These are phyloP conservation scores for Callipepla californica DNA, from an alignment of 2,113 vertebrate genomes.

Conservation along the genomic window DNA sequence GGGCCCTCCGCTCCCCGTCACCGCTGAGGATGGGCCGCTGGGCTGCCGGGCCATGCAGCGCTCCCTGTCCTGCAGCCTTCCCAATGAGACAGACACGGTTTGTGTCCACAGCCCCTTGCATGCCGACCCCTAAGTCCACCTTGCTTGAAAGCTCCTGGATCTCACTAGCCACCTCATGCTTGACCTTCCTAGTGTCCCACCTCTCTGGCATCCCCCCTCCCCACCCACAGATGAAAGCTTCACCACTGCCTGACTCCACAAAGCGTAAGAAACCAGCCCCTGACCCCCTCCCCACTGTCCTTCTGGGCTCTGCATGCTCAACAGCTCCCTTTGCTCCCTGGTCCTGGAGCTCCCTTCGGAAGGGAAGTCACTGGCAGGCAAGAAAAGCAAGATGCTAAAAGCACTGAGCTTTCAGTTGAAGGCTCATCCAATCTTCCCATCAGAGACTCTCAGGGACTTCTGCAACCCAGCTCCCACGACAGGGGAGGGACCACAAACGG, in stretches of 20 bases:
- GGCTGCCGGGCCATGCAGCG: conserved; percentile 56
- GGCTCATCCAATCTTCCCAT: neutral
- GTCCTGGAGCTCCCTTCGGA: neutral
- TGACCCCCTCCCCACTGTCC: neutral
- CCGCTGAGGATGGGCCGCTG: conserved; percentile 29
- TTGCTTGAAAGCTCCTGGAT: neutral
- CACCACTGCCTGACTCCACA: neutral
- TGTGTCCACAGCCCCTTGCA: conserved; percentile 64
- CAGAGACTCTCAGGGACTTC: conserved; percentile 37
- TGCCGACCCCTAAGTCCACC: conserved; percentile 41
- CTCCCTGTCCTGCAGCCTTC: conserved; percentile 63
- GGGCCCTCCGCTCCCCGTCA: neutral
- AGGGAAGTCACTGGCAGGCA: neutral
- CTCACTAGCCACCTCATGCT: conserved; percentile 51
- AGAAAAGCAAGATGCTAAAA: neutral
- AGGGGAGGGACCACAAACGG: neutral
- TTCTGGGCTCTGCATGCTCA: conserved; percentile 17
- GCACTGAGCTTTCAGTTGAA: neutral
- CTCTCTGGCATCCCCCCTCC: neutral
- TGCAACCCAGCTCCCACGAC: neutral
- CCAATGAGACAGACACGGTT: neutral
- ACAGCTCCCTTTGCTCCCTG: neutral
- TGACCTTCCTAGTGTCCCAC: conserved; percentile 5
- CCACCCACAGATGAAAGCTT: neutral
- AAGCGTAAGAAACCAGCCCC: neutral